Evolutionary conservation across 1,140 invertebrate genomes (phyloP).

Genomic region (Laupala kohalensis): DNA sequence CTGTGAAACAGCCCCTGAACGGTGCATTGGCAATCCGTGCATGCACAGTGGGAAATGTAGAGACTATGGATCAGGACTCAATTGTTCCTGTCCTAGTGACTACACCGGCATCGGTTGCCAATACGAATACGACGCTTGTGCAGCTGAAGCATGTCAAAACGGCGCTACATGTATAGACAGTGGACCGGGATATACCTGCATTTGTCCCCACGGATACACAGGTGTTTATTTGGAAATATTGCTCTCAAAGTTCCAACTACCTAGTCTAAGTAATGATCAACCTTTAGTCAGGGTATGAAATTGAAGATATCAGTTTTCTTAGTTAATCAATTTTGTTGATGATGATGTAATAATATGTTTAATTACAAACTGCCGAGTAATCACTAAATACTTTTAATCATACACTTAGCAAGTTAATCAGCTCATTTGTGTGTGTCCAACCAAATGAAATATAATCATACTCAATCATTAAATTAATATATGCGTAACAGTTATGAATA

Average conservation of each 20-base stretch:
- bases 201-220: constrained; percentile 72
- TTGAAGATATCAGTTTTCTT: too few relatives aligned
- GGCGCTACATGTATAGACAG: constrained; percentile 81
- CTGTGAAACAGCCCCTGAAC: constrained; percentile 87
- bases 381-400: too few relatives aligned
- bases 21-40: constrained; percentile 90
- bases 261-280: neutral
- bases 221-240: constrained; percentile 28
- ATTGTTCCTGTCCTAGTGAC: constrained; percentile 79
- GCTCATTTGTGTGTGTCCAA: too few relatives aligned
- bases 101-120: constrained; percentile 82
- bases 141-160: constrained; percentile 76
- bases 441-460: too few relatives aligned
- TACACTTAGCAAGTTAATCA: too few relatives aligned
- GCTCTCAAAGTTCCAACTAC: neutral
- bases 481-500: too few relatives aligned
- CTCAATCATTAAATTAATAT: too few relatives aligned
- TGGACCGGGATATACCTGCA: constrained; percentile 69
- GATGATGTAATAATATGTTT: too few relatives aligned
- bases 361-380: neutral
- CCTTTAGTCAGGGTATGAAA: neutral
- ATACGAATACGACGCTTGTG: constrained; percentile 85
- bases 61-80: constrained; percentile 87
- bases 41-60: constrained; percentile 89
- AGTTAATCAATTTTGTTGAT: too few relatives aligned